Conservation (phyloP, 1,140 invertebrate genomes). For the Drosophila sechellia region DNA sequence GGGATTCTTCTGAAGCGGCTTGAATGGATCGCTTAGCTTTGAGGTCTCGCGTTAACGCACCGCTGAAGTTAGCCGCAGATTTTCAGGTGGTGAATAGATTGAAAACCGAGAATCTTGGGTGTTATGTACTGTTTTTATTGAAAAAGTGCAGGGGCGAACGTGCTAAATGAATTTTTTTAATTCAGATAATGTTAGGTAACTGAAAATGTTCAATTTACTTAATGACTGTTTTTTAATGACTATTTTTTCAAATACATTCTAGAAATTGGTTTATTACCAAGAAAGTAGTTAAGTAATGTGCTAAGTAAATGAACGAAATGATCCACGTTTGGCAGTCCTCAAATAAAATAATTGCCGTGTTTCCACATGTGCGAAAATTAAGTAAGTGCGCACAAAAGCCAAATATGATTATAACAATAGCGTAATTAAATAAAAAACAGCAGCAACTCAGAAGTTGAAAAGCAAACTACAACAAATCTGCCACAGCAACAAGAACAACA, state of each 20-base stretch:
- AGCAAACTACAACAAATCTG: conserved; percentile 9
- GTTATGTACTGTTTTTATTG: conserved; percentile 17
- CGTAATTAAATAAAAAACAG: conserved; percentile 66
- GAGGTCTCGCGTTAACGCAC: conserved; percentile 41
- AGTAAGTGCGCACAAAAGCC: conserved; percentile 23
- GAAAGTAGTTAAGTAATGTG: no score
- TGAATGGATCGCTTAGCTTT: conserved; percentile 48
- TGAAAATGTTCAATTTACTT: not conserved
- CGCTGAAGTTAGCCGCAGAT: conserved; percentile 23
- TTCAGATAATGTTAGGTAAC: not conserved
- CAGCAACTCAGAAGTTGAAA: conserved; percentile 43
- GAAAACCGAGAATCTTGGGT: conserved; percentile 19
- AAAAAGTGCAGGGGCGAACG: conserved; percentile 16
- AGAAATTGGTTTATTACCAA: not conserved
- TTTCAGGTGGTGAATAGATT: conserved; percentile 13
- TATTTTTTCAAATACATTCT: no score
- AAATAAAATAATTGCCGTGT: conserved; percentile 53
- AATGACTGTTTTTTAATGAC: not conserved
- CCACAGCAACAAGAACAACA: conserved; percentile 28
- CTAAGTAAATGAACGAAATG: conserved; percentile 1
- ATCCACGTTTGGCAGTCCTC: conserved; percentile 32
- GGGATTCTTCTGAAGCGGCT: conserved; percentile 20
- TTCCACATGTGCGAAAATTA: conserved; percentile 63
- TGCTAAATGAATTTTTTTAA: conserved; percentile 15
- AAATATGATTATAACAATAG: conserved; percentile 67